Conservation (phyloP, 2,888 invertebrate species). For the Hydropsyche betteni region DNA sequence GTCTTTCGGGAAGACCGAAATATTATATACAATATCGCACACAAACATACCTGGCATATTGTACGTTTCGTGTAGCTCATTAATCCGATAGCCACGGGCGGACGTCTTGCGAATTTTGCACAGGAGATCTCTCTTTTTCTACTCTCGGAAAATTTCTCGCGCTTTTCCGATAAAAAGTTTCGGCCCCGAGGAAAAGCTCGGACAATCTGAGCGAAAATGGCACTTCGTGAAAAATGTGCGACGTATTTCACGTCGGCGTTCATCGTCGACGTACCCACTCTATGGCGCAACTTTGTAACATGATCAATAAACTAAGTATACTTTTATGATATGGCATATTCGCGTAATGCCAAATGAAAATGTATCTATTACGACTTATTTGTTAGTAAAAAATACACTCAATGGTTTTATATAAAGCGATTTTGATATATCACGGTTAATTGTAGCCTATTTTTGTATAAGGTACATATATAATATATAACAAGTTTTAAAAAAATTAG, state of each 20-base stretch:
- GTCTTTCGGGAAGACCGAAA: slow-evolving; percentile 17
- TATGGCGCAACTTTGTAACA: slow-evolving; percentile 5
- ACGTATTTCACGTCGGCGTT: slow-evolving; percentile 26
- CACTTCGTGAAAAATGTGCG: slow-evolving; percentile 25
- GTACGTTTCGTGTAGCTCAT: slow-evolving; percentile 40
- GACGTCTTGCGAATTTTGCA: slow-evolving; percentile 45
- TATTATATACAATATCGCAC: no score
- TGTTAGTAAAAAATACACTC: no score
- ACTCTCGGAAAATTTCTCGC: not conserved
- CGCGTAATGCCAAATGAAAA: no score
- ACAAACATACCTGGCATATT: not conserved
- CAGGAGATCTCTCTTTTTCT: slow-evolving; percentile 12
- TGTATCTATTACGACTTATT: no score
- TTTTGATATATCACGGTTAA: no score
- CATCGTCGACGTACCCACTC: not conserved
- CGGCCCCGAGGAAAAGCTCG: slow-evolving; percentile 7
- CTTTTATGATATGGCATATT: not conserved
- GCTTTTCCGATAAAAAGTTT: slow-evolving; percentile 14
- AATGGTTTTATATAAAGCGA: no score
- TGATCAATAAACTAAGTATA: slow-evolving; percentile 11
- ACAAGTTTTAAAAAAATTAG: no score
- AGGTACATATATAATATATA: no score
- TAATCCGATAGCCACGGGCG: slow-evolving; percentile 47
- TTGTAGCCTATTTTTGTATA: no score
- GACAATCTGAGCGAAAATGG: slow-evolving; percentile 4